Percentiles rank a stretch among this genome's conserved stretches.
Conservation (phyloP, 2,113 vertebrate genomes). For the Ceuthmochares aereus region DNA sequence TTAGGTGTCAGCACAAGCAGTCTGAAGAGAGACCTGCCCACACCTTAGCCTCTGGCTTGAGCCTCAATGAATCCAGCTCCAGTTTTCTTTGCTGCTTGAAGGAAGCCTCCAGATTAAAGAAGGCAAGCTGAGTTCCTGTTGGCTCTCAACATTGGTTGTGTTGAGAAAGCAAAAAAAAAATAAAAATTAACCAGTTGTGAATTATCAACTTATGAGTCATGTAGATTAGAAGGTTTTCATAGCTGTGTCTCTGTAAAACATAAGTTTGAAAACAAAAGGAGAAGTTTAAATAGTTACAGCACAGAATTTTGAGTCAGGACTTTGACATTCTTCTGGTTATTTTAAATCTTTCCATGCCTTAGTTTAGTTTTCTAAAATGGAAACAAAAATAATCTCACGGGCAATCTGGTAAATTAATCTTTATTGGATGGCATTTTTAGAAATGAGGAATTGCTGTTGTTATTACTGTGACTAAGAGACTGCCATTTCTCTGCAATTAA, state of each 20-base stretch:
- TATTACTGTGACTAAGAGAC: background rate
- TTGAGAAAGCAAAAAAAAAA: background rate
- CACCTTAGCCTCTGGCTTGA: conserved; percentile 21
- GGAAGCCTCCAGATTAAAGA: conserved; percentile 12
- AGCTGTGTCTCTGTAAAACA: background rate
- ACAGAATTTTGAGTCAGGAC: background rate
- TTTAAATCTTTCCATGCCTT: background rate
- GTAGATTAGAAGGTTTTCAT: background rate
- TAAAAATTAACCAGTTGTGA: background rate
- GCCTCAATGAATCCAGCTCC: background rate
- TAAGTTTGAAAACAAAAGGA: background rate
- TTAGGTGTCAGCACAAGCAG: background rate
- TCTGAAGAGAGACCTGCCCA: background rate
- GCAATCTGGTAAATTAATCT: background rate
- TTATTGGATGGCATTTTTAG: background rate
- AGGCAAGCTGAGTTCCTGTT: background rate
- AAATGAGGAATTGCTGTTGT: background rate
- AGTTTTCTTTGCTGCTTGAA: background rate
- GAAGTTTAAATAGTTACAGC: background rate
- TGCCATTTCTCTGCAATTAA: conserved; percentile 19
- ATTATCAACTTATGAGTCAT: background rate
- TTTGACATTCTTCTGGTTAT: background rate
- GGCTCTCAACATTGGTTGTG: background rate
- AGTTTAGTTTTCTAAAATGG: conserved; percentile 2
- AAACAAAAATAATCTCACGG: background rate